Evolutionary conservation across 2,797 vertebrate species (phyloP), one percentile per base, ranked within the genome.

Genomic region (Acanthis flammea): DNA sequence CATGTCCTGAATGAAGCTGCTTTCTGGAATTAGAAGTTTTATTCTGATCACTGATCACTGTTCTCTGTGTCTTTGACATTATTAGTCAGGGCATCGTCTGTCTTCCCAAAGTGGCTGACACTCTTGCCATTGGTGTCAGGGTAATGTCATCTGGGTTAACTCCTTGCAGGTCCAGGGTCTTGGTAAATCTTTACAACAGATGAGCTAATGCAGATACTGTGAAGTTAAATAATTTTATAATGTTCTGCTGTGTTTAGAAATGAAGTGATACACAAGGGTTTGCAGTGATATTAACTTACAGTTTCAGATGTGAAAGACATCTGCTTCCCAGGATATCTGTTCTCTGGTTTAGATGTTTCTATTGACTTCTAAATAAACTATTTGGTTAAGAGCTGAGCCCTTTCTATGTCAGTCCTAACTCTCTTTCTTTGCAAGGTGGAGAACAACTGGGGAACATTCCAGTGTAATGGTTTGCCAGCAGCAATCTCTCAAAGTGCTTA

Each of bases 31-130:
- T 58, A 63, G 67, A 78, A n/a, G 70, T 33, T 60, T 4, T 70
- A 8, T 88, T 73, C 65, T 65, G 27, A 28, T 16, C 9, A 41
- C 12, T 37, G 19, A 24, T 19, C 8, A 39, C 21, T 83, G 14
- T 19, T 37, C 5, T 92, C 30, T 45, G 9, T 67, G 41, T 31
- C 23, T 73, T 77, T 85, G 63, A 14, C 27, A 39, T 22, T 25
- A 51, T 53, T 30, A 28, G 23, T 58, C 58, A 63, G 30, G 44
- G 2, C 12, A 25, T 54, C 1, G 0, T 44, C 28, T 72, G 0
- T 44, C 28, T 72, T 83, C 14, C 18, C 14, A 31, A 65, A 65
- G 23, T n/a, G 16, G 33, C 7, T 14, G 9, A 63, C 1, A 6
- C 8, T 57, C 42, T 25, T 75, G 31, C 11, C 37, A 33, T 31